Base-by-base conservation (phyloP, 2,797 vertebrate genomes). In the Lithobates sylvaticus region DNA sequence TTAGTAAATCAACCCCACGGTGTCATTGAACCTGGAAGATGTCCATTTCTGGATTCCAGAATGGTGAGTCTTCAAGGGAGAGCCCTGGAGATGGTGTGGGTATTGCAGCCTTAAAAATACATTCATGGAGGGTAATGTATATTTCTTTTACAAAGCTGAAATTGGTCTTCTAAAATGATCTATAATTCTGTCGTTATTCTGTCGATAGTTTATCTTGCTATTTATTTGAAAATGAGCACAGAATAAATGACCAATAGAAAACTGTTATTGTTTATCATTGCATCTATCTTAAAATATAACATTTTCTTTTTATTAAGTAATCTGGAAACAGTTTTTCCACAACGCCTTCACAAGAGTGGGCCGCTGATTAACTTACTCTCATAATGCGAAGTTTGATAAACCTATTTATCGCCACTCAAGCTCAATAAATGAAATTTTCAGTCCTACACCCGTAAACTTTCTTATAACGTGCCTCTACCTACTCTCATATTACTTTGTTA, bases 351-450 rank as follows among this genome's bases (percentile, higher is more conserved):
- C 54, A 10, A 10, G 44, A 21, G 34, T 16, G 7, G 64, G 23
- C 64, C 10, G 36, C 13, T 68, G 64, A 44, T 69, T 79, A 61
- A 79, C 76, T 79, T 68, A 42, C 39, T 26, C 18, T 26, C 67
- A 79, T 79, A 69, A 79, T 69, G 21, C 26, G 26, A 15, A 29
- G 26, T 69, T 32, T 34, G 27, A 69, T 12, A 67, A 78, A 47
- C 15, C 64, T 64, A 78, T 78, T 68, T 78, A 78, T 78, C 67
- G 21, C 36, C 36, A 29, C 36, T 29, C 16, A 10, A 13, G 34
- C n/a, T 68, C 36, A 78, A 68, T 78, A 64, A 68, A 67, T 44
- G 16, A n/a, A 27, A 68, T 68, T 77, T 78, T 78, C 26, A 18
- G n/a, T 18, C 64, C 42, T 44, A 42, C 32, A 70, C 18, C 10